phyloP scores from a whole-genome alignment of 2,888 invertebrate genomes.

The Spatulosminthurus flaviceps region DNA sequence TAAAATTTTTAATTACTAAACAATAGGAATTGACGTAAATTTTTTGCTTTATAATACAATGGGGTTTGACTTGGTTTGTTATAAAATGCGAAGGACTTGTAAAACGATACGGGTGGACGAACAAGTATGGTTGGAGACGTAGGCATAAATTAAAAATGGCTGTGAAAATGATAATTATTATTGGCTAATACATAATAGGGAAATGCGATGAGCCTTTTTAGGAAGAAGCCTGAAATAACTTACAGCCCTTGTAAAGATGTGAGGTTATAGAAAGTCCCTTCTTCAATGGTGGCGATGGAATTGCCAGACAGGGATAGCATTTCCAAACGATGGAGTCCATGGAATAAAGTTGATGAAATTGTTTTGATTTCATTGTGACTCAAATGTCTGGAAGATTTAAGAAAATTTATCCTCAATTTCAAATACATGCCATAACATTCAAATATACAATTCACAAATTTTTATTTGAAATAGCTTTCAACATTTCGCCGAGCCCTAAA shows the following conservation, averaged over 20 bases:
- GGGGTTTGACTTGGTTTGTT: too few relatives aligned
- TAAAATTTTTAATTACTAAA: background rate
- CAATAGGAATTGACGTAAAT: too few relatives aligned
- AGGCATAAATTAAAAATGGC: too few relatives aligned
- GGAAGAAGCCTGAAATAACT: constrained; percentile 63
- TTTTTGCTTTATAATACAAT: too few relatives aligned
- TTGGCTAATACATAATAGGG: too few relatives aligned
- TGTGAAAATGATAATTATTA: too few relatives aligned
- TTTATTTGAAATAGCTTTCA: too few relatives aligned
- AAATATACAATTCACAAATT: too few relatives aligned
- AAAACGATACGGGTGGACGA: background rate
- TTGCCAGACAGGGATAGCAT: constrained; percentile 70
- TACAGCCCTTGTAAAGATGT: constrained; percentile 68
- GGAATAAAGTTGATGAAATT: constrained; percentile 65
- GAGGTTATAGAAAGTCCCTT: constrained; percentile 66
- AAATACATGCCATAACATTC: background rate
- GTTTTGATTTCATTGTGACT: constrained; percentile 56
- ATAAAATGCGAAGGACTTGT: too few relatives aligned
- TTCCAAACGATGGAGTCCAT: constrained; percentile 66
- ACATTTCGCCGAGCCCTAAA: too few relatives aligned
- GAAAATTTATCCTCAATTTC: background rate
- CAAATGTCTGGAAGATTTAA: constrained; percentile 52
- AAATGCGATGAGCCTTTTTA: too few relatives aligned
- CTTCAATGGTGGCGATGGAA: constrained; percentile 66
- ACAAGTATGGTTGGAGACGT: background rate